Conservation (phyloP, 2,888 invertebrate genomes). For the Temnothorax ravouxi region DNA sequence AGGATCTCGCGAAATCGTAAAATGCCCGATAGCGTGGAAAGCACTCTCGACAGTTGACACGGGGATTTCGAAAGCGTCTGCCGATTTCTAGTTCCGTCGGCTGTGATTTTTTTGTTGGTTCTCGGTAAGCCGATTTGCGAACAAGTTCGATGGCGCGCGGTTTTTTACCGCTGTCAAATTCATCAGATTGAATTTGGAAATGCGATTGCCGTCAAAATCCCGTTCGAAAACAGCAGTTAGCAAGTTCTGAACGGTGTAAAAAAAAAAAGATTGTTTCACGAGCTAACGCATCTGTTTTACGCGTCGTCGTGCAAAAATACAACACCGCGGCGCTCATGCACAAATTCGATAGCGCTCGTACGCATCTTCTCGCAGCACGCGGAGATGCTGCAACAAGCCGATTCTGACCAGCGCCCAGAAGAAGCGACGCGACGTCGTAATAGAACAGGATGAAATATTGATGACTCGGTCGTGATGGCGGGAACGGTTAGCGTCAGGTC, state of each 20-base stretch:
- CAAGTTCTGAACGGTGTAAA: background rate
- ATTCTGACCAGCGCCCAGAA: constrained; percentile 33
- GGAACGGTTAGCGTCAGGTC: constrained; percentile 49
- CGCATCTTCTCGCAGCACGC: background rate
- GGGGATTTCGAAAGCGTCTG: constrained; percentile 15
- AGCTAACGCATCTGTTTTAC: constrained; percentile 26
- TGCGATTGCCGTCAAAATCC: constrained; percentile 33
- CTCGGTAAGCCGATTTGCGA: constrained; percentile 27
- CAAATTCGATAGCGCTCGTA: background rate
- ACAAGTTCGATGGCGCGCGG: constrained; percentile 14
- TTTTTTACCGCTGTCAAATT: constrained; percentile 40
- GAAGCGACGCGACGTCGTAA: constrained; percentile 28
- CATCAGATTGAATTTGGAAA: constrained; percentile 33
- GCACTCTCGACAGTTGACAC: constrained; percentile 35
- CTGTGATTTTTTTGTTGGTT: background rate
- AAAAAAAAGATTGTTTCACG: background rate
- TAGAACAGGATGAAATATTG: constrained; percentile 73
- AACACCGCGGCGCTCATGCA: background rate
- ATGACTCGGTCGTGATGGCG: constrained; percentile 60
- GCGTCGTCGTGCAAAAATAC: constrained; percentile 30
- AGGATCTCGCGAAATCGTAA: constrained; percentile 35
- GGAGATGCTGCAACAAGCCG: background rate
- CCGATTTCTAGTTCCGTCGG: background rate
- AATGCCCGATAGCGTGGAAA: constrained; percentile 27
- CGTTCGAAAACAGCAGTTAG: constrained; percentile 24